Evolutionary conservation across 2,113 vertebrate species (phyloP).

Genomic region (Aegypius monachus): DNA sequence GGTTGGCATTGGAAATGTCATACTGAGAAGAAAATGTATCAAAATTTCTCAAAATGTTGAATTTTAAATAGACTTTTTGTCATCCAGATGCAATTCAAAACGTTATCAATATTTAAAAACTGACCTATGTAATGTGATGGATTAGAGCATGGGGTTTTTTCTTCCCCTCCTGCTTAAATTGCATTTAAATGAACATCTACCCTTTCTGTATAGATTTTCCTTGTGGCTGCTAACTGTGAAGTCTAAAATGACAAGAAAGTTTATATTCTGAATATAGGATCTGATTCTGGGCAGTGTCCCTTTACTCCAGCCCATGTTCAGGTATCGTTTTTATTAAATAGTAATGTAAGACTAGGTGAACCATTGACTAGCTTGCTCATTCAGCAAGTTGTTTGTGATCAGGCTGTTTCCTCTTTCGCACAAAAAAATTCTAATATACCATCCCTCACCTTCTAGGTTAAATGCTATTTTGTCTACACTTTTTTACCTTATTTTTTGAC

Average conservation of each 20-base stretch:
- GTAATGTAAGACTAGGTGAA: fast-evolving
- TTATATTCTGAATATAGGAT: not conserved
- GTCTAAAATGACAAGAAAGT: not conserved
- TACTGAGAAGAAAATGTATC: not conserved
- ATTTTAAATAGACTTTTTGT: not conserved
- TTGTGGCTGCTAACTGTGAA: not conserved
- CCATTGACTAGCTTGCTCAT: not conserved
- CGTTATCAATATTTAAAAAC: not conserved
- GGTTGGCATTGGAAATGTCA: not conserved
- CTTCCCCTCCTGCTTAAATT: not conserved
- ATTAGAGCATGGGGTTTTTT: not conserved
- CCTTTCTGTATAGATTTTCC: not conserved
- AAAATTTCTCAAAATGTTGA: not conserved
- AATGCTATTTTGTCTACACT: not conserved
- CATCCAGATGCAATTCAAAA: not conserved
- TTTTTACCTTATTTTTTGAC: not conserved
- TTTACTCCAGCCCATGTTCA: not conserved
- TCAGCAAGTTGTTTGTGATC: not conserved
- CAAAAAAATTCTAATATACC: not conserved
- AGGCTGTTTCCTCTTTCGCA: not conserved
- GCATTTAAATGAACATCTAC: not conserved
- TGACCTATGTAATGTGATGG: not conserved
- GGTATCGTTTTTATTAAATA: not conserved
- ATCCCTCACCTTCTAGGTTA: not conserved
- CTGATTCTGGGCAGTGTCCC: not conserved